Percentiles rank a stretch among this genome's conserved stretches.
These are phyloP conservation scores for Cryptocheilus praepositus DNA, from an alignment of 2,888 invertebrate genomes.

Conservation along the genomic window DNA sequence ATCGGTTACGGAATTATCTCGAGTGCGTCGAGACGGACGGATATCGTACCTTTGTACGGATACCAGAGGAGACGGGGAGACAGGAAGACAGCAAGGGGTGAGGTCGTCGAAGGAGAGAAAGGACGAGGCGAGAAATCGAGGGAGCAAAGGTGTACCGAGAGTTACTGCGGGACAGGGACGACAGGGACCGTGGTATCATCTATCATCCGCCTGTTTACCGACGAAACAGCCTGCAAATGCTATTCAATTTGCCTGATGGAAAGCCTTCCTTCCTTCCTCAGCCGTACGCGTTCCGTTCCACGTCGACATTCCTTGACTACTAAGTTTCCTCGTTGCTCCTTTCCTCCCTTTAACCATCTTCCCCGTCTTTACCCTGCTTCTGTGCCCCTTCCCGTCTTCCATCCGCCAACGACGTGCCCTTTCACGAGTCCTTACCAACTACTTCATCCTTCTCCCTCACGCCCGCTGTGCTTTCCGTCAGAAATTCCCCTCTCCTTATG, in stretches of 20 bases:
- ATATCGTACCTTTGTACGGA: constrained; percentile 9
- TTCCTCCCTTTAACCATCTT: constrained; percentile 28
- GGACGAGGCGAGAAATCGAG: constrained; percentile 15
- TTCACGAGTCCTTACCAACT: constrained; percentile 39
- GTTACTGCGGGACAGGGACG: constrained; percentile 38
- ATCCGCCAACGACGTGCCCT: constrained; percentile 30
- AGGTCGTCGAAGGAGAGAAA: constrained; percentile 2
- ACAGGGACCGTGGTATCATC: constrained; percentile 52
- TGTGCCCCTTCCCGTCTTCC: constrained; percentile 7
- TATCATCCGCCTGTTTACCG: constrained; percentile 59
- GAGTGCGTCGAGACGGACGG: constrained; percentile 18
- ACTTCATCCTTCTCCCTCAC: too few species aligned
- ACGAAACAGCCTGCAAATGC: constrained; percentile 60
- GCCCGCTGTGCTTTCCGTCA: constrained; percentile 19
- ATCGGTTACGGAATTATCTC: constrained; percentile 40
- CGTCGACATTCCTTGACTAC: constrained; percentile 47
- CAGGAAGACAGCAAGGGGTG: not conserved
- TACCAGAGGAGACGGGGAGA: constrained; percentile 12
- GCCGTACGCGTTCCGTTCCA: constrained; percentile 38
- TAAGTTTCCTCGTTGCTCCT: constrained; percentile 45
- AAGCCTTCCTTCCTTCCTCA: constrained; percentile 48
- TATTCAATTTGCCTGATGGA: constrained; percentile 62
- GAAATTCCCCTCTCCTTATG: constrained; percentile 6
- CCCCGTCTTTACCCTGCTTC: constrained; percentile 20
- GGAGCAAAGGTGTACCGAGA: constrained; percentile 37